Evolutionary conservation across 2,113 vertebrate species (phyloP), one percentile per base, ranked within the genome.

Genomic region (Syrmaticus mikado): DNA sequence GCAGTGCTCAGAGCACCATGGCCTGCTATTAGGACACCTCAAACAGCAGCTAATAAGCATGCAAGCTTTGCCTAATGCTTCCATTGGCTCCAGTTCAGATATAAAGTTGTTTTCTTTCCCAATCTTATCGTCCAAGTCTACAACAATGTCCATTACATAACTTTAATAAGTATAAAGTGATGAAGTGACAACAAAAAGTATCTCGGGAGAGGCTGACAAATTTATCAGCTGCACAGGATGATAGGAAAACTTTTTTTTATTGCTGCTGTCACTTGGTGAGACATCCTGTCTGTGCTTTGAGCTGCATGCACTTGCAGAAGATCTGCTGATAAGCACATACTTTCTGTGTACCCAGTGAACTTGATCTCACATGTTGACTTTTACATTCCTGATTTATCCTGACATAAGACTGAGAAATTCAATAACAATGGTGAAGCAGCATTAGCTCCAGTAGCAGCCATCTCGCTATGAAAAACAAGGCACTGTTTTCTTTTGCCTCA

Each of bases 271-370:
- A 80, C 60, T 91, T 55, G 64, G 45, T 87, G 71, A 94, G 75
- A 92, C 81, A 82, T 78, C 78, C 92, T 91, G 96, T 57, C 75
- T 3, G 0, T 64, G 79, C 72, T 91, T 48, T 77, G 79, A 93
- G 85, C 87, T 89, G 85, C 6, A 48, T 32, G 17, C 70, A 80
- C 85, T 92, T 74, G 75, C 38, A 85, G 65, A 72, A 92, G 90
- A 94, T 93, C 91, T 83, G 82, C 89, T 68, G 93, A 94, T 94
- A 95, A 94, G 79, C 79, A 78, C 82, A 45, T 48, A 83, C 61
- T 93, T 93, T 61, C 64, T 87, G 87, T 91, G 94, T 89, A 80
- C 75, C 83, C 65, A n/a, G 82, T n/a, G 68, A 95, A 96, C 85
- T 82, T 53, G 82, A 94, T 87, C 87, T 85, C 67, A 62, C 80